phyloP scores from a whole-genome alignment of 2,888 invertebrate genomes.

The Anagyrus pseudococci region DNA sequence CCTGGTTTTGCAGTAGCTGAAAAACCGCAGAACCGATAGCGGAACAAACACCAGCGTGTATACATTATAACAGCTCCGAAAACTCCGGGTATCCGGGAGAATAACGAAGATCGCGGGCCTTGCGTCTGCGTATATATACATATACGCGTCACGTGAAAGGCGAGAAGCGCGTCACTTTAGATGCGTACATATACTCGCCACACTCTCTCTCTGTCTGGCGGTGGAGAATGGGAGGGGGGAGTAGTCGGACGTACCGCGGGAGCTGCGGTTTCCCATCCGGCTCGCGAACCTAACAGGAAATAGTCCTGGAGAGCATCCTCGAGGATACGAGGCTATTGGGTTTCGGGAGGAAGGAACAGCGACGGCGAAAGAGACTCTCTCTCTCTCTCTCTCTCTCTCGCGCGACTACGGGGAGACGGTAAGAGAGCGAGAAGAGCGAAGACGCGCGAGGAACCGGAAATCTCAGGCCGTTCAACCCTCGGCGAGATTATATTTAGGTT shows the following conservation, averaged over 20 bases:
- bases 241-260: conserved; percentile 10
- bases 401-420: too few species aligned
- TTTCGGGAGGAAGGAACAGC: conserved; percentile 46
- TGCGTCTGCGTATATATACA: not conserved
- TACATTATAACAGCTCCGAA: too few species aligned
- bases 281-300: conserved; percentile 54
- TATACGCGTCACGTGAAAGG: conserved; percentile 12
- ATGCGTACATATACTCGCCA: not conserved
- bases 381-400: too few species aligned
- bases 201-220: not conserved
- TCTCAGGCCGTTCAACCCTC: conserved; percentile 58
- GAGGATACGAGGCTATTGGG: conserved; percentile 58
- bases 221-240: not conserved
- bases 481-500: conserved; percentile 52
- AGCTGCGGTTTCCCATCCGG: conserved; percentile 60
- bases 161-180: conserved; percentile 14
- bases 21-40: too few species aligned
- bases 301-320: conserved; percentile 59
- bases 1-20: too few species aligned
- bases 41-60: too few species aligned
- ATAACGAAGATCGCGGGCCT: not conserved
- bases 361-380: too few species aligned
- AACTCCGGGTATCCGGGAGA: not conserved
- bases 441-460: conserved; percentile 54
- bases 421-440: conserved; percentile 45